Conservation (phyloP, 1,140 invertebrate genomes). For the Psix sp. region DNA sequence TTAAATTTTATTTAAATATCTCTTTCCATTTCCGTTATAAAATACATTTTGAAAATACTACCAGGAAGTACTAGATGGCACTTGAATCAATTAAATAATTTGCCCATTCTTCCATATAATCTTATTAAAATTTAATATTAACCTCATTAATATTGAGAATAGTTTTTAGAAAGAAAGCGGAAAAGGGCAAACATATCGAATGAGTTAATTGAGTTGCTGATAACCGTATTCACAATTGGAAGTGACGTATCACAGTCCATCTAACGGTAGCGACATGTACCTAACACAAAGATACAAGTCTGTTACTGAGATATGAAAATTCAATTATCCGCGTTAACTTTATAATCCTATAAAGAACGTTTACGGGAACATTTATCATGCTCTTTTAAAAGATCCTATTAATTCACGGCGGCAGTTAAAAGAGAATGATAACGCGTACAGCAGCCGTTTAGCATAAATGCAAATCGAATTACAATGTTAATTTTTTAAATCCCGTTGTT, state of each 20-base stretch:
- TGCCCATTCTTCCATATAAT: no score
- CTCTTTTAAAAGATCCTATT: slow-evolving; percentile 47
- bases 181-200: no score
- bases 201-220: slow-evolving; percentile 10
- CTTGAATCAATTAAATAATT: no score
- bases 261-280: slow-evolving; percentile 19
- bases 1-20: no score
- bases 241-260: slow-evolving; percentile 24
- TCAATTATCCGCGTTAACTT: slow-evolving; percentile 61
- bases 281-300: slow-evolving; percentile 19
- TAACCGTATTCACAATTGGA: slow-evolving; percentile 31
- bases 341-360: slow-evolving; percentile 61
- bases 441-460: slow-evolving; percentile 14
- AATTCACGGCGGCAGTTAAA: slow-evolving; percentile 34
- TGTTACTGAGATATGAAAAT: slow-evolving; percentile 59
- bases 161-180: no score
- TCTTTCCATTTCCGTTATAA: no score
- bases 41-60: no score
- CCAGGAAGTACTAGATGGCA: no score
- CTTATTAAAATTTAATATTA: no score
- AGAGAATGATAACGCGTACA: slow-evolving; percentile 13
- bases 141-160: no score
- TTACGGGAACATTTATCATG: slow-evolving; percentile 50
- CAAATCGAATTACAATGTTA: slow-evolving; percentile 20
- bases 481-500: slow-evolving; percentile 13